Percentiles rank a stretch among this genome's conserved stretches.
Evolutionary conservation across 92 coral and sea anemone species (phyloP).

Genomic region (Virgularia gustaviana): DNA sequence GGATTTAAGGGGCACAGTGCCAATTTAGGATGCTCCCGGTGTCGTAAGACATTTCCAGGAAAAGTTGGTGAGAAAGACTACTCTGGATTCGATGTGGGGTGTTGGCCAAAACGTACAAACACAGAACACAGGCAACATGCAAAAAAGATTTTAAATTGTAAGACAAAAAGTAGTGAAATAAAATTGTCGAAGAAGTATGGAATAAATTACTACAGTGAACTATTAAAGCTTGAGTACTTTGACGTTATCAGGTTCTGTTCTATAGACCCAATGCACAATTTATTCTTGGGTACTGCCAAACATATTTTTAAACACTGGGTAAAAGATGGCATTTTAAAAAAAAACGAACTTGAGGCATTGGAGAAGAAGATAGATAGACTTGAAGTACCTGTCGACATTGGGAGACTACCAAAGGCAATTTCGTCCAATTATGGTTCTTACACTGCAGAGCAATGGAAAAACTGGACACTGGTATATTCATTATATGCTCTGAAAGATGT

Average conservation of each 20-base stretch:
- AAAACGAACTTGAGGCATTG: too few relatives aligned
- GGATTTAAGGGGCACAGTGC: constrained; percentile 53
- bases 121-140: constrained; percentile 38
- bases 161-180: constrained; percentile 4
- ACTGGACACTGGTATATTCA: constrained; percentile 3
- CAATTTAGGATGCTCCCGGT: constrained; percentile 50
- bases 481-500: constrained; percentile 11
- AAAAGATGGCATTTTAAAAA: too few relatives aligned
- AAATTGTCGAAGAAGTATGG: constrained; percentile 8
- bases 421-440: constrained; percentile 54
- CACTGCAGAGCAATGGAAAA: constrained; percentile 53
- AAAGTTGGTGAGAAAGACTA: constrained; percentile 48
- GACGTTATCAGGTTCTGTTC: not conserved
- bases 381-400: too few relatives aligned
- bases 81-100: constrained; percentile 52
- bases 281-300: too few relatives aligned
- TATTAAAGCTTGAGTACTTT: not conserved
- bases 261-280: constrained; percentile 1
- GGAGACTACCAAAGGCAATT: too few relatives aligned
- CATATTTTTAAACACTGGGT: not conserved
- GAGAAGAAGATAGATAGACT: too few relatives aligned
- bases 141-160: not conserved
- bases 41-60: too few relatives aligned
- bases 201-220: constrained; percentile 15
- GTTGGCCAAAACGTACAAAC: constrained; percentile 40